Base-by-base conservation (phyloP, 2,113 vertebrate genomes). In the Gambusia holbrooki region DNA sequence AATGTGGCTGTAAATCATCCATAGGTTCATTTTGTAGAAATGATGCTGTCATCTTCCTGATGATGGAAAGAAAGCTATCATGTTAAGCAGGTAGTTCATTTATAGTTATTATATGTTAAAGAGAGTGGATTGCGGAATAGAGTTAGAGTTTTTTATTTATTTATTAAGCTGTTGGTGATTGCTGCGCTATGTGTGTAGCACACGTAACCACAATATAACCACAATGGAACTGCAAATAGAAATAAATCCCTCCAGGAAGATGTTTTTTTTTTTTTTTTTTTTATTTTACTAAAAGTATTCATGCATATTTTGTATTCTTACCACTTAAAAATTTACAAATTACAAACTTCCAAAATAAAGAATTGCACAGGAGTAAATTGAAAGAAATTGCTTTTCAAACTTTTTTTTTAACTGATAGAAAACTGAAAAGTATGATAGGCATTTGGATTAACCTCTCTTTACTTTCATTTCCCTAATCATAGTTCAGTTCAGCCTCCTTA, bases 1-100 rank as follows among this genome's bases (percentile, higher is more conserved):
- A 85, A 71, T 86, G 70, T 48, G 29, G 76, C 73, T 79, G 69
- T 87, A 79, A 84, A 85, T 83, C 54, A 73, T 71, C 25, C 58
- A 75, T 40, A 25, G 29, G 51, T 65, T 86, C 74, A 71, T 80
- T 86, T 71, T 75, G 60, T 28, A 62, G 61, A 74, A 83, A 83
- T 78, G 35, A 82, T 76, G 64, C 29, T 58, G 22, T 65, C 62
- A 62, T 78, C 62, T 76, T 73, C 70, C 54, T 83, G 66, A 48
- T 83, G 73, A 83, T 40, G 29, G 72, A 79, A 60, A 83, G 33
- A 76, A 45, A 73, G 45, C 8, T 62, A 54, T 80, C 64, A 82
- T 69, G 29, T 76, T 12, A 54, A 35, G n/a, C 7, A n/a, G 69
- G 71, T 60, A 78, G 62, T 62, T 40, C 30, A 80, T 65, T 28